Evolutionary conservation across 1,140 invertebrate genomes (phyloP), one percentile per base, ranked within the genome.

Genomic region (Drosophila parabipectinata): DNA sequence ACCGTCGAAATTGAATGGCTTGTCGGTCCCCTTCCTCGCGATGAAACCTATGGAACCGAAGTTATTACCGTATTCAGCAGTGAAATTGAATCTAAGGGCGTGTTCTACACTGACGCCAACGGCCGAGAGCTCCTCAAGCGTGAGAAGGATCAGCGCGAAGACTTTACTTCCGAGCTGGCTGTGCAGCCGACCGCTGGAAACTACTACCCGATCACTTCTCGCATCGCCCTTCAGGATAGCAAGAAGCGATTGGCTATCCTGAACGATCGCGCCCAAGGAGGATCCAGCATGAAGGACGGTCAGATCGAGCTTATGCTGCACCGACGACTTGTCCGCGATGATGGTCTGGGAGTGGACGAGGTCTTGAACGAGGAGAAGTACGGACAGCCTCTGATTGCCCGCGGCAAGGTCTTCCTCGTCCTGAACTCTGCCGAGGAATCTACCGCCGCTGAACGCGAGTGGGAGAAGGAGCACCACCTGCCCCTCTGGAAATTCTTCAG

Each of bases 101-200:
- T 93, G 0, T 99, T 99, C 91, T 98, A 96, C 87, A 99, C 98
- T 0, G 98, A 99, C 91, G 96, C 97, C 0, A 99, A 99, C 92
- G 98, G 98, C 0, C 93, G 98, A 41, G 97, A 99, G 92, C 94
- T 97, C 90, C 85, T 99, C 32, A 94, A 95, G 74, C 93, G 98
- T 48, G 92, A 93, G 57, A 92, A 95, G 50, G 94, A 98, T 87
- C 94, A 94, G 61, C 92, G 98, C 24, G 95, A 96, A 24, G 8
- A 96, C 96, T 1, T 99, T 95, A 95, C 92, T 93, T 21, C 95
- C 0, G 91, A 93, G 0, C 44, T 98, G 95, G 98, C 59, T 92
- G 94, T 15, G 18, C 72, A 74, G 14, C 72, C 72, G 8, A 93
- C 97, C 1, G 92, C 97, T 32, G 96, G 95, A 1, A 99, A 99